Evolutionary conservation across 2,797 vertebrate genomes (phyloP).

Genomic region (Molothrus ater): DNA sequence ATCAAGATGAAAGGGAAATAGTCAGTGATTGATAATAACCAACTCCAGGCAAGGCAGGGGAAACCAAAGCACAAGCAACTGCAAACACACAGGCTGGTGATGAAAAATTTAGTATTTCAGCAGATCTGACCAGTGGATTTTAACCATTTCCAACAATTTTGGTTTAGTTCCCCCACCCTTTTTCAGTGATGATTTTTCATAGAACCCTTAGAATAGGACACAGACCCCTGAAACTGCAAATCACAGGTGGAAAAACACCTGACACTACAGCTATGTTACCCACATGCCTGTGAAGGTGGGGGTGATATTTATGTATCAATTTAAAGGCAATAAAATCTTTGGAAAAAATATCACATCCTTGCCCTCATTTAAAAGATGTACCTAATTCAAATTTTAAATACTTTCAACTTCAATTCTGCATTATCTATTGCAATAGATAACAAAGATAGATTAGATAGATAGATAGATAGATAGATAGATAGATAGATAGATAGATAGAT

Average conservation of each 20-base stretch:
- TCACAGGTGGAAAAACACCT: background rate
- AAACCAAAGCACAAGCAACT: background rate
- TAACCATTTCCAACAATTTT: background rate
- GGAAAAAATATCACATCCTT: background rate
- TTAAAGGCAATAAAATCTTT: background rate
- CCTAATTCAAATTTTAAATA: background rate
- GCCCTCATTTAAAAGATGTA: background rate
- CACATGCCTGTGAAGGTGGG: background rate
- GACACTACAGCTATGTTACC: background rate
- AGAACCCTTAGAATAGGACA: background rate
- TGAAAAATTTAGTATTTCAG: background rate
- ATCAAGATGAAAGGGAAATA: background rate
- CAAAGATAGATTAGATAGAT: no score
- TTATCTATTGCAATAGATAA: background rate
- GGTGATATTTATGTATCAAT: background rate
- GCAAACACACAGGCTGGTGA: background rate
- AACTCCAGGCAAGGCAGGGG: background rate
- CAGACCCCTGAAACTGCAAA: background rate
- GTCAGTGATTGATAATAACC: background rate
- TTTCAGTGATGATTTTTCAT: background rate
- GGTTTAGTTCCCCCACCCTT: background rate
- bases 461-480: no score
- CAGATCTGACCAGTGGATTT: background rate
- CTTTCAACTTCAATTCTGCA: background rate
- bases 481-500: no score